Evolutionary conservation across 2,113 vertebrate genomes (phyloP).

Genomic region (Hippocampus barbouri): DNA sequence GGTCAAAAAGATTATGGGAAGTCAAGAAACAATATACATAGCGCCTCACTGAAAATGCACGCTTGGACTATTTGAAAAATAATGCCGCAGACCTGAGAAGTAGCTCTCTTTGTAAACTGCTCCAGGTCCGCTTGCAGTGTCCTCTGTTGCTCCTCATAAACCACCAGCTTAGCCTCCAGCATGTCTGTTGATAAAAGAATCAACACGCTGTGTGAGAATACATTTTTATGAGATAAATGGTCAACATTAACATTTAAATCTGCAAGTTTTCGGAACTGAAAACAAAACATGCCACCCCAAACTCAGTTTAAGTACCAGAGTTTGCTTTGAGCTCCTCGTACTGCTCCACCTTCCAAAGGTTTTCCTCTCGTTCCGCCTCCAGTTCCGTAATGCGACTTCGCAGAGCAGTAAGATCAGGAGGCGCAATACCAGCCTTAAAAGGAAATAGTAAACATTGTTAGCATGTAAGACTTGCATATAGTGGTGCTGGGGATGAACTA

Average conservation of each 20-base stretch:
- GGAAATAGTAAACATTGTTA: not conserved
- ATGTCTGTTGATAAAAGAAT: slow-evolving; percentile 63
- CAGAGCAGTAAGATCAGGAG: slow-evolving; percentile 67
- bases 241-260: not conserved
- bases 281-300: not conserved
- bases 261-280: not conserved
- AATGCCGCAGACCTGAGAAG: slow-evolving; percentile 78
- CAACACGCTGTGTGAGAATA: not conserved
- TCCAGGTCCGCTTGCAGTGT: slow-evolving; percentile 86
- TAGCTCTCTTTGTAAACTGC: slow-evolving; percentile 84
- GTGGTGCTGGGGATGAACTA: not conserved
- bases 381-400: slow-evolving; percentile 70
- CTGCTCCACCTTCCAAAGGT: slow-evolving; percentile 75
- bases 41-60: too few relatives aligned
- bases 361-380: slow-evolving; percentile 77
- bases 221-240: not conserved
- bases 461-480: not conserved
- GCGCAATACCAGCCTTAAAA: slow-evolving; percentile 68
- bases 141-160: slow-evolving; percentile 87
- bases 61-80: not conserved
- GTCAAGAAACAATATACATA: not conserved
- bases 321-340: slow-evolving; percentile 74
- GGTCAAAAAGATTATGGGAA: too few relatives aligned
- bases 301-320: slow-evolving; percentile 73
- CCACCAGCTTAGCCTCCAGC: slow-evolving; percentile 78